Evolutionary conservation across 2,888 invertebrate genomes (phyloP).

Genomic region (Chirona hameri): DNA sequence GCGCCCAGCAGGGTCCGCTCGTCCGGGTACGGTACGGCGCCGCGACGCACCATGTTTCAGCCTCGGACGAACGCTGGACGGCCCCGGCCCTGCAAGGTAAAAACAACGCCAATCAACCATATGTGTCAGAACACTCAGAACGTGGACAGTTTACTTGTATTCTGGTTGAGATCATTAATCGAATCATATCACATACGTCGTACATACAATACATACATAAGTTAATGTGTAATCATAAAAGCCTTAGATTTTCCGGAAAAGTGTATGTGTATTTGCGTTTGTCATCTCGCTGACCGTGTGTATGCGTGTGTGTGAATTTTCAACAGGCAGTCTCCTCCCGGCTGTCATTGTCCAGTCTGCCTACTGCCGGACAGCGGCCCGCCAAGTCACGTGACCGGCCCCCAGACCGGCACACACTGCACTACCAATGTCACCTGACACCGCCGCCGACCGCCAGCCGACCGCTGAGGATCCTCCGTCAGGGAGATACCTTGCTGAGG

Average conservation of each 20-base stretch:
- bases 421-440: not conserved
- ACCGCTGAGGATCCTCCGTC: too few species aligned
- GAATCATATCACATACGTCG: too few species aligned
- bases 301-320: not conserved
- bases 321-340: not conserved
- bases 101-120: not conserved
- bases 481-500: too few species aligned
- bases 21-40: not conserved
- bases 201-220: too few species aligned
- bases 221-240: too few species aligned
- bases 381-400: not conserved
- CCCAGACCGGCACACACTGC: too few species aligned
- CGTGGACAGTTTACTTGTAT: not conserved
- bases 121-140: not conserved
- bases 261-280: too few species aligned
- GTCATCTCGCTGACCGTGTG: too few species aligned
- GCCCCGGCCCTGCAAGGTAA: not conserved
- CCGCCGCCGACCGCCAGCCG: too few species aligned
- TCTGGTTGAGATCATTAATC: not conserved
- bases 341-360: not conserved
- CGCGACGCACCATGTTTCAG: constrained; percentile 1
- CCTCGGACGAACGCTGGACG: not conserved
- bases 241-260: too few species aligned
- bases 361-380: not conserved
- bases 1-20: not conserved